Conservation (phyloP, 2,797 vertebrate species). For the Gallinago stenura region DNA sequence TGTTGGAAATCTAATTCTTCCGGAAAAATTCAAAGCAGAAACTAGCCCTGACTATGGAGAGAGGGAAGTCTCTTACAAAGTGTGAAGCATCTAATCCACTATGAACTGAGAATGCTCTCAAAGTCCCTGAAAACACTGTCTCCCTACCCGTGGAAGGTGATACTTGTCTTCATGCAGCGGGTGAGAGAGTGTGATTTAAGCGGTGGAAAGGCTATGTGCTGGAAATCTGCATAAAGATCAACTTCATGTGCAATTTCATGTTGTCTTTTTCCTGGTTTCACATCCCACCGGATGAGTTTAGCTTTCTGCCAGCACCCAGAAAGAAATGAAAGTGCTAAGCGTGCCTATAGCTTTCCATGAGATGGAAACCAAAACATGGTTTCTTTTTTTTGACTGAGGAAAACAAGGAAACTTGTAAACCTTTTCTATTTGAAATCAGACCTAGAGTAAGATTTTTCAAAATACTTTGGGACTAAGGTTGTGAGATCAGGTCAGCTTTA, state of each 20-base stretch:
- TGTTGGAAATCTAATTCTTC: not conserved
- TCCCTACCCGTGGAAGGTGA: not conserved
- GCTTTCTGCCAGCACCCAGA: not conserved
- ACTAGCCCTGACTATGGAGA: not conserved
- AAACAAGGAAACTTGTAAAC: not conserved
- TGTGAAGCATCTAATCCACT: not conserved
- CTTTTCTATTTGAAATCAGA: not conserved
- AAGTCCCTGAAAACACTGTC: not conserved
- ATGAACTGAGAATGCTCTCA: not conserved
- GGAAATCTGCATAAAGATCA: not conserved
- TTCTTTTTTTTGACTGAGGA: not conserved
- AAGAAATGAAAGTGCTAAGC: not conserved
- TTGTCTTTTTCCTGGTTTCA: not conserved
- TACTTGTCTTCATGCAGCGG: not conserved
- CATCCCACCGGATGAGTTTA: not conserved
- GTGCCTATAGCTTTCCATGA: not conserved
- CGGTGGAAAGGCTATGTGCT: not conserved
- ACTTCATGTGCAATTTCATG: not conserved
- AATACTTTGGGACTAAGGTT: not conserved
- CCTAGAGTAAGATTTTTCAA: not conserved
- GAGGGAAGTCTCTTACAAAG: not conserved
- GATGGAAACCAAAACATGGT: not conserved
- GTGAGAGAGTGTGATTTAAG: not conserved
- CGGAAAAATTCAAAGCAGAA: not conserved
- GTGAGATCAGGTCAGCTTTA: not conserved